Evolutionary conservation across 2,797 vertebrate genomes (phyloP).

Genomic region (Silurus aristotelis): DNA sequence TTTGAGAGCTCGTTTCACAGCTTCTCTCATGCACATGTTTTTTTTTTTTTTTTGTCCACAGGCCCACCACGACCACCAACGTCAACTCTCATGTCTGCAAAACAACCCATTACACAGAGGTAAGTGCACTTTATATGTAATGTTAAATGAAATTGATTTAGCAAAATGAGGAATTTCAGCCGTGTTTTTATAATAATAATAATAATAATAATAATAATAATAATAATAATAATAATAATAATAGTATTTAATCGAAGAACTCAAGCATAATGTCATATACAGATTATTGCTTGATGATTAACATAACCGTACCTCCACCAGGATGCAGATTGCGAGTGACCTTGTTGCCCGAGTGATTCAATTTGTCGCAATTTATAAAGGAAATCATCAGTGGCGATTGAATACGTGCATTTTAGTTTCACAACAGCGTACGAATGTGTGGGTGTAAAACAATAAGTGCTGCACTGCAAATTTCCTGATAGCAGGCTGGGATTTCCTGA

Average conservation of each 20-base stretch:
- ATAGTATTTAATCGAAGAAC: not conserved
- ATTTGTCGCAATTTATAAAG: not conserved
- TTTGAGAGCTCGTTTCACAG: not conserved
- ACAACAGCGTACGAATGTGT: not conserved
- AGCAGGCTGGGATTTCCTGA: not conserved
- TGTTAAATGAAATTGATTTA: not conserved
- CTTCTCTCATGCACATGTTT: not conserved
- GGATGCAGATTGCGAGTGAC: not conserved
- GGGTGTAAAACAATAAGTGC: not conserved
- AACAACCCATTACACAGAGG: constrained; percentile 58
- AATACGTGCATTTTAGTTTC: not conserved
- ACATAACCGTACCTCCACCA: not conserved
- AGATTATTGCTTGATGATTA: not conserved
- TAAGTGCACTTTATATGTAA: constrained; percentile 59
- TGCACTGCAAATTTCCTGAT: constrained; percentile 19
- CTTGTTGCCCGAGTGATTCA: not conserved
- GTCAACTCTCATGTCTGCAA: constrained; percentile 59
- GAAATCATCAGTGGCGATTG: not conserved
- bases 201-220: no score
- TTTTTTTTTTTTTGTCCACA: constrained; percentile 28
- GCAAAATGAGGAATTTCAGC: not conserved
- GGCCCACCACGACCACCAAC: constrained; percentile 54
- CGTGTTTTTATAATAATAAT: not conserved
- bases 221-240: not conserved
- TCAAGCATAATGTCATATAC: not conserved